Percentiles rank a stretch among this genome's conserved stretches.
Evolutionary conservation across 2,888 invertebrate genomes (phyloP).

Genomic region (Philaethria dido): DNA sequence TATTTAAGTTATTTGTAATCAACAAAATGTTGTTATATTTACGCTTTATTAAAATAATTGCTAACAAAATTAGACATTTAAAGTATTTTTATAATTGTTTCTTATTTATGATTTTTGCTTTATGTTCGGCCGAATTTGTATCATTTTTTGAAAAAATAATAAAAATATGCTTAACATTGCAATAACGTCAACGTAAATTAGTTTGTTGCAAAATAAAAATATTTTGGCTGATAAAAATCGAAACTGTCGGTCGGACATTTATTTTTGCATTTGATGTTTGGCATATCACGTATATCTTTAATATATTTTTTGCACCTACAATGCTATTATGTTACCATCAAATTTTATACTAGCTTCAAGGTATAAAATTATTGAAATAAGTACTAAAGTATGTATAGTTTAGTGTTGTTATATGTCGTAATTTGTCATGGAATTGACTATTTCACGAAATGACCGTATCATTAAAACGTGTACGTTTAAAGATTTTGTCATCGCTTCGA

Average conservation of each 20-base stretch:
- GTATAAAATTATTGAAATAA: not conserved
- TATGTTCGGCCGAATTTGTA: not conserved
- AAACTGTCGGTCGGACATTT: no score
- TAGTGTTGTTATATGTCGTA: not conserved
- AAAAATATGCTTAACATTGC: not conserved
- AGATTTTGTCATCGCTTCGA: no score
- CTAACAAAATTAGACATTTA: not conserved
- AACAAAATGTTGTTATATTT: not conserved
- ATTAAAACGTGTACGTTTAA: no score
- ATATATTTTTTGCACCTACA: constrained; percentile 3
- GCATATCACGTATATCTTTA: not conserved
- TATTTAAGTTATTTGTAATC: not conserved
- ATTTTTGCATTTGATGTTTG: not conserved
- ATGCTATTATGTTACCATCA: constrained; percentile 7
- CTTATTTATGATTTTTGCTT: not conserved
- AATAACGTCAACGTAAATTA: no score
- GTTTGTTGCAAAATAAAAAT: no score
- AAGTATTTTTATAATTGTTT: constrained; percentile 3
- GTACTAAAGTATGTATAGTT: not conserved
- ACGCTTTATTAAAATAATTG: not conserved
- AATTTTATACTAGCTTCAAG: not conserved
- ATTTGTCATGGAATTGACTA: no score
- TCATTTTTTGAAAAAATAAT: not conserved
- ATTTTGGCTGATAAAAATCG: no score
- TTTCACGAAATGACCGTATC: no score